Evolutionary conservation across 2,113 vertebrate genomes (phyloP).

Genomic region (Rhineura floridana): DNA sequence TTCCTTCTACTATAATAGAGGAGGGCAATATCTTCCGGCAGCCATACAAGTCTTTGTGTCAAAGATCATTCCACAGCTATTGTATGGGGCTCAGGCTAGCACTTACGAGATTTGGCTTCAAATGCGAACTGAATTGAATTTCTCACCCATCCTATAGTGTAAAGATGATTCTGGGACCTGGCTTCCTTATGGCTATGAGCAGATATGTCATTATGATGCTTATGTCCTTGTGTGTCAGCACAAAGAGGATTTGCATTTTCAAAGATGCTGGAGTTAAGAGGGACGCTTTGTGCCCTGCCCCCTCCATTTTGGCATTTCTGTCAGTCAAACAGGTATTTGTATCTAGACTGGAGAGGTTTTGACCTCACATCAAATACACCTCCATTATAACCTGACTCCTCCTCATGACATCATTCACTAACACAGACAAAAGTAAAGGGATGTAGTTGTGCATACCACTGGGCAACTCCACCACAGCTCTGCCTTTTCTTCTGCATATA

Average conservation of each 20-base stretch:
- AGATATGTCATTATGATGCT: too few relatives aligned
- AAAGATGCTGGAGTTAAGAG: not conserved
- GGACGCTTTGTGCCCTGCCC: not conserved
- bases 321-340: not conserved
- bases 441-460: not conserved
- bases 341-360: not conserved
- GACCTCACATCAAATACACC: not conserved
- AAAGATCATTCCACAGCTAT: too few relatives aligned
- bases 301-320: not conserved
- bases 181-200: not conserved
- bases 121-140: too few relatives aligned
- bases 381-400: not conserved
- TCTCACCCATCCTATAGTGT: too few relatives aligned
- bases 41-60: too few relatives aligned
- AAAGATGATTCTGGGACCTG: not conserved
- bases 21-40: too few relatives aligned
- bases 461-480: not conserved
- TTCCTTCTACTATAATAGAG: too few relatives aligned
- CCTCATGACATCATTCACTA: not conserved
- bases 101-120: too few relatives aligned
- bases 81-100: too few relatives aligned
- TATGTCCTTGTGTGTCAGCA: not conserved
- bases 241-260: not conserved
- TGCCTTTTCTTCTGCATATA: not conserved
- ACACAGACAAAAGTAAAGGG: not conserved